Evolutionary conservation across 2,888 invertebrate genomes (phyloP), one percentile per base, ranked within the genome.

Genomic region (Aporophyla lueneburgensis): DNA sequence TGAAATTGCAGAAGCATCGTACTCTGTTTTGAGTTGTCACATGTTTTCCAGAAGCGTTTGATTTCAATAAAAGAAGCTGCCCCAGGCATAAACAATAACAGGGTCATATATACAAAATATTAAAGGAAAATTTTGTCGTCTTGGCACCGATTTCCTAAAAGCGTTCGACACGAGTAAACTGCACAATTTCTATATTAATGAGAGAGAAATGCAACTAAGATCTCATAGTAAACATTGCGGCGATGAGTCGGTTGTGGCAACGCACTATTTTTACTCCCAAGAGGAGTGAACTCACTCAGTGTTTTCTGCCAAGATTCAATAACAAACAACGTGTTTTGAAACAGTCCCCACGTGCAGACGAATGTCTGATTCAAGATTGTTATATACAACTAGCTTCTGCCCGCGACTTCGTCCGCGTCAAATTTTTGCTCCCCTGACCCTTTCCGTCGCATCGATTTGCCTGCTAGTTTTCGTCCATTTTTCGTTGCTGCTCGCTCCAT

Each of bases 291-390:
- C 84, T 84, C 78, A 46, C 33, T 33, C 61, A 49, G 69, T 71
- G 80, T 61, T 76, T 77, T 80, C 84, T 88, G 90, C 89, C 89
- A 91, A 91, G 85, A 81, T 78, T 68, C 77, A 81, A 85, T 83
- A 87, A 78, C 78, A 75, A 84, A 84, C 74, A 77, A 40, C 63
- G 66, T 81, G 70, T 84, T 75, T 71, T 78, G 67, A 69, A 58
- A 65, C 63, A 61, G 24, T 51, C 65, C 68, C 59, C 81, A 72
- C 71, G 74, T 71, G 81, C 59, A 68, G 54, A 65, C 63, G 21
- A 63, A 14, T 51, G 49, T 73, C 76, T 65, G 71, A 74, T 66
- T 71, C 68, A 80, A 76, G 33, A 76, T 68, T 76, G 53, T 76
- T 56, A 40, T 59, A 16, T 58, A 27, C 40, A n/a, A n/a, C n/a